A percentile compares a stretch with the other conserved stretches of the same genome.
Evolutionary conservation across 2,888 invertebrate genomes (phyloP).

Genomic region (Sisyra terminalis): DNA sequence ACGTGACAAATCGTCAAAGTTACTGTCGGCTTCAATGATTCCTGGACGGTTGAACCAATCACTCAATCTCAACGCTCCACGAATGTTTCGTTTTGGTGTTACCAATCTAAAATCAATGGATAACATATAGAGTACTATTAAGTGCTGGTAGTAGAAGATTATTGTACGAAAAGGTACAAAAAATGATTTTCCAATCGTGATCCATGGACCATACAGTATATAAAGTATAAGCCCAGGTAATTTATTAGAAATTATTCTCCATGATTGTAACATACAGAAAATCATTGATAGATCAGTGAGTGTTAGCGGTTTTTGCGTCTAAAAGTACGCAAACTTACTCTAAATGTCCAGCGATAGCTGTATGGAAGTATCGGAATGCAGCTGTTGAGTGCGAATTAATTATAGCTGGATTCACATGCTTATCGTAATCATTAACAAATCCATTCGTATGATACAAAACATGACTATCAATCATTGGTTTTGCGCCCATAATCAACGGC

Average conservation of each 20-base stretch:
- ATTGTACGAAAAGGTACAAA: too few relatives aligned
- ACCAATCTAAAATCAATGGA: slow-evolving; percentile 40
- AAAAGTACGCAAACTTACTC: slow-evolving; percentile 35
- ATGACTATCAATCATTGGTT: slow-evolving; percentile 18
- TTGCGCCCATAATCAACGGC: slow-evolving; percentile 51
- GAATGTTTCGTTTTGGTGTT: slow-evolving; percentile 34
- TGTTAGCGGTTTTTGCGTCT: slow-evolving; percentile 5
- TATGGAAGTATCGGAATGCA: slow-evolving; percentile 59
- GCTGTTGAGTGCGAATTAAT: slow-evolving; percentile 55
- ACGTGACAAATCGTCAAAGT: slow-evolving; percentile 56
- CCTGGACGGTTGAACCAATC: slow-evolving; percentile 54
- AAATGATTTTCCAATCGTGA: too few relatives aligned
- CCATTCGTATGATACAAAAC: slow-evolving; percentile 40
- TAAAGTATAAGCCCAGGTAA: too few relatives aligned
- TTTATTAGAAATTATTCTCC: too few relatives aligned
- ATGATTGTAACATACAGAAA: too few relatives aligned
- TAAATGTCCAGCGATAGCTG: slow-evolving; percentile 48
- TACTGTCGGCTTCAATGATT: slow-evolving; percentile 42
- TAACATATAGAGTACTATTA: too few relatives aligned
- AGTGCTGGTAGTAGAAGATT: too few relatives aligned
- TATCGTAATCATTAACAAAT: slow-evolving; percentile 50
- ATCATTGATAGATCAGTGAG: slow-evolving; percentile 9
- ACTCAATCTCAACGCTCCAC: slow-evolving; percentile 44
- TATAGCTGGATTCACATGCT: slow-evolving; percentile 42
- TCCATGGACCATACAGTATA: too few relatives aligned